phyloP scores from a whole-genome alignment of 2,888 invertebrate genomes.

The Axea sp. region DNA sequence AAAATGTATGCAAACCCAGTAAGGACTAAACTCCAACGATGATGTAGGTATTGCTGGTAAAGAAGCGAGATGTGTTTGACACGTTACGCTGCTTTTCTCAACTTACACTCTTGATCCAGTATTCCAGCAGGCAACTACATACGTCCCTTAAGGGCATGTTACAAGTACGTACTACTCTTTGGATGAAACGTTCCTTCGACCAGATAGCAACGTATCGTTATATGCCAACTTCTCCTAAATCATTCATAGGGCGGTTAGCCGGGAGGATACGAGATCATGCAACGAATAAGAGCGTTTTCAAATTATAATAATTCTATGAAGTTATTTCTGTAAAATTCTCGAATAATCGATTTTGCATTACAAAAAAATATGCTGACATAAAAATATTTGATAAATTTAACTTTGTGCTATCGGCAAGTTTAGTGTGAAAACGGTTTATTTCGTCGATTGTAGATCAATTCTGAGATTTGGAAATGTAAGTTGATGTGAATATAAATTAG shows the following conservation, averaged over 20 bases:
- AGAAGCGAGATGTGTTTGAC: constrained; percentile 73
- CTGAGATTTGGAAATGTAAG: constrained; percentile 8
- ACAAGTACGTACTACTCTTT: constrained; percentile 67
- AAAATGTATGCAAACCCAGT: constrained; percentile 13
- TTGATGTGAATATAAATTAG: constrained; percentile 53
- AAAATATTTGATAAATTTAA: too few relatives aligned
- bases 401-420: too few relatives aligned
- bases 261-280: constrained; percentile 49
- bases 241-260: constrained; percentile 61
- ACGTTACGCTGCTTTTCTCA: constrained; percentile 73
- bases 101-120: constrained; percentile 69
- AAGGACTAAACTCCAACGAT: constrained; percentile 65
- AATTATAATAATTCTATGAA: constrained; percentile 56
- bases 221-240: constrained; percentile 63
- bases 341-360: constrained; percentile 32
- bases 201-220: constrained; percentile 70
- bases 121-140: constrained; percentile 65
- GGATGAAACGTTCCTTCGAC: constrained; percentile 60
- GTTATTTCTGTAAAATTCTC: constrained; percentile 38
- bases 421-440: constrained; percentile 1
- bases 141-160: constrained; percentile 76
- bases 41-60: constrained; percentile 59
- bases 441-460: constrained; percentile 34
- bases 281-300: constrained; percentile 50
- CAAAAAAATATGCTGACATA: too few relatives aligned